Evolutionary conservation across 1,140 invertebrate genomes (phyloP).

Genomic region (Matsumurasca onukii): DNA sequence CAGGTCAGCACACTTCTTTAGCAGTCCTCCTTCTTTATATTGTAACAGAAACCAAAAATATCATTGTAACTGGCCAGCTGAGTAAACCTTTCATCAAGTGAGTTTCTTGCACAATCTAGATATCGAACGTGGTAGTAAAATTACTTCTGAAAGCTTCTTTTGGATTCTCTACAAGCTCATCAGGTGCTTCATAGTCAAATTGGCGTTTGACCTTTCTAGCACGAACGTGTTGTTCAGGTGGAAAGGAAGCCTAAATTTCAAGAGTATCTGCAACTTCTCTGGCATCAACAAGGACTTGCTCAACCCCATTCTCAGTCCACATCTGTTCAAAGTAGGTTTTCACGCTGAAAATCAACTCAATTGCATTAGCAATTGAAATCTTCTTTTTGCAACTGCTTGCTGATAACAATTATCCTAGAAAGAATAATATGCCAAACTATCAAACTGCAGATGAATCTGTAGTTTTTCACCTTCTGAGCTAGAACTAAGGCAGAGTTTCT

Average conservation of each 20-base stretch:
- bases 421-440: slow-evolving; percentile 3
- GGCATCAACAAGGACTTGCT: slow-evolving; percentile 4
- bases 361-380: background rate
- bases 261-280: slow-evolving; percentile 9
- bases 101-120: too few species aligned
- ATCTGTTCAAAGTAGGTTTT: background rate
- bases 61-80: too few species aligned
- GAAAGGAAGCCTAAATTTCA: background rate
- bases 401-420: background rate
- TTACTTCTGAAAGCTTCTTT: background rate
- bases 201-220: background rate
- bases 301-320: background rate
- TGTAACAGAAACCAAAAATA: too few species aligned
- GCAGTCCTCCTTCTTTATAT: too few species aligned
- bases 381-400: background rate
- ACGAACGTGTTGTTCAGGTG: background rate
- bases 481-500: background rate
- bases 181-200: slow-evolving; percentile 2
- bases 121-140: too few species aligned
- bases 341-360: background rate
- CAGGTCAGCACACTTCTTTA: too few species aligned
- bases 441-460: background rate
- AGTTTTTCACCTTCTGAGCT: background rate
- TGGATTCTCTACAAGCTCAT: background rate
- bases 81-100: too few species aligned